Evolutionary conservation across 2,888 invertebrate genomes (phyloP), one percentile per base, ranked within the genome.

Genomic region (Acrobeloides nanus): DNA sequence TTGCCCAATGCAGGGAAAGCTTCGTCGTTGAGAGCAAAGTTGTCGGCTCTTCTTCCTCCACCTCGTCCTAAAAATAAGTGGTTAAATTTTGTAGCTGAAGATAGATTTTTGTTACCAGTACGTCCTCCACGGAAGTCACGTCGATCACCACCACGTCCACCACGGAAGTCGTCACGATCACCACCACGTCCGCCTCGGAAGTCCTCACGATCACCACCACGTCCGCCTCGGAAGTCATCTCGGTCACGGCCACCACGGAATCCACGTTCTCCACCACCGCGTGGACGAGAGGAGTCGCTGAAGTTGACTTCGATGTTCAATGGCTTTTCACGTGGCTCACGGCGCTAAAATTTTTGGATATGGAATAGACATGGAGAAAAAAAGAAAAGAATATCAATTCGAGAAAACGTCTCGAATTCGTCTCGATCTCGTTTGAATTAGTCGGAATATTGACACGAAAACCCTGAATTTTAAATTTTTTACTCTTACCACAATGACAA

Each of bases 241-340:
- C 54, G 56, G 18, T 55, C 50, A 23, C 51, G 51, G 12, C 50
- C 50, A 38, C 53, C 46, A 21, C 34, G 38, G 8, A n/a, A n/a
- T n/a, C n/a, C n/a, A 24, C 54, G 53, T 24, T 46, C 52, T 17
- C 46, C 46, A 25, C 61, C 56, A 7, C 55, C 45, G 29, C 38
- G 24, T 24, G 34, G 35, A 25, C 54, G 38, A 3, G 37, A 27
- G 4, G 29, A 24, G 31, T 38, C 40, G 29, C 23, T 21, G 38
- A 55, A 42, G 5, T 35, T 37, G 24, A 51, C 37, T 31, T 63
- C 61, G 42, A 64, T 60, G 48, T 61, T 57, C 45, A 64, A 51
- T 20, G 59, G 51, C 47, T 49, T 51, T 43, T 54, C 52, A 33
- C 55, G 54, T 27, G 41, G 38, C 32, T 46, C 50, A 1, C 29